These are phyloP conservation scores for Trilocha varians DNA, from an alignment of 2,888 invertebrate genomes.

Conservation along the genomic window DNA sequence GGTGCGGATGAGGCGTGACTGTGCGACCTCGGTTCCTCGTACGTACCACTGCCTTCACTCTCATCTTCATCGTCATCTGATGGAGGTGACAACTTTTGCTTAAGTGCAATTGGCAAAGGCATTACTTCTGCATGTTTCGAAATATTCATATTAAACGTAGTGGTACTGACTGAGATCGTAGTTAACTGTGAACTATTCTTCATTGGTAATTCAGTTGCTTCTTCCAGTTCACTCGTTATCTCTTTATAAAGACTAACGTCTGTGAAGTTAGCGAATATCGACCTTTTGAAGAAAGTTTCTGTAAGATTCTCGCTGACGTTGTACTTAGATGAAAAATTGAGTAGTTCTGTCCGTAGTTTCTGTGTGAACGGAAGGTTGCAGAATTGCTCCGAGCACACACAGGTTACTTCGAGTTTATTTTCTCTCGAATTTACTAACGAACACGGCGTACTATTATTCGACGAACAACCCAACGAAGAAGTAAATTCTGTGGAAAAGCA, in stretches of 20 bases:
- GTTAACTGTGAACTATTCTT: constrained; percentile 19
- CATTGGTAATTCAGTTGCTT: constrained; percentile 11
- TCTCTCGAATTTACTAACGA: constrained; percentile 29
- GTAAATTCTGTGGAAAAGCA: constrained; percentile 41
- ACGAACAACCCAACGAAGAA: constrained; percentile 39
- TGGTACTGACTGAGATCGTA: constrained; percentile 15
- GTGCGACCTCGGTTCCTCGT: constrained; percentile 39
- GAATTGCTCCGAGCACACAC: constrained; percentile 39
- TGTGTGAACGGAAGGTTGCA: constrained; percentile 50
- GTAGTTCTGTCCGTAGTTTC: constrained; percentile 35
- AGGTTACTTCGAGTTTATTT: constrained; percentile 37
- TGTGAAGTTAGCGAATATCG: constrained; percentile 34
- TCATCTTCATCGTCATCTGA: constrained; percentile 64
- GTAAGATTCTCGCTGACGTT: constrained; percentile 27
- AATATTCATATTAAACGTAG: constrained; percentile 15
- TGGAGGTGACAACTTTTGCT: constrained; percentile 48
- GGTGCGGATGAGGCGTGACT: constrained; percentile 46
- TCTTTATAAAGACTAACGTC: constrained; percentile 30
- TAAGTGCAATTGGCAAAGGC: constrained; percentile 49
- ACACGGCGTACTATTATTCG: constrained; percentile 30
- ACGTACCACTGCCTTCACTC: constrained; percentile 52
- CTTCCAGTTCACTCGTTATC: constrained; percentile 23
- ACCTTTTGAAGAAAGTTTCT: constrained; percentile 35
- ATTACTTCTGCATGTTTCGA: constrained; percentile 16
- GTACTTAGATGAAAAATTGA: constrained; percentile 35